Base-by-base conservation (phyloP, 2,797 vertebrate species). In the Bovichtus diacanthus region DNA sequence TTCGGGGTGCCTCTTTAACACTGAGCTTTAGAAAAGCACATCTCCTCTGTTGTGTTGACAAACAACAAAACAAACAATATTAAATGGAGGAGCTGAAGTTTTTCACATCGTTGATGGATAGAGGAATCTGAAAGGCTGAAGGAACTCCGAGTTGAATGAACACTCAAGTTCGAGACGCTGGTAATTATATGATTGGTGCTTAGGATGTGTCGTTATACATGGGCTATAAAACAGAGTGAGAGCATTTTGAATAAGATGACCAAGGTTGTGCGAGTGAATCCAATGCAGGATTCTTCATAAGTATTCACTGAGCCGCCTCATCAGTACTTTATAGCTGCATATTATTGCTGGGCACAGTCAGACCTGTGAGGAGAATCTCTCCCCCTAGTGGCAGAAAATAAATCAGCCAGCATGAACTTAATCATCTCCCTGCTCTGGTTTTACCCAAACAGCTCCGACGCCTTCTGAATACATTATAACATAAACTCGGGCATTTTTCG, bases 41-140 rank as follows among this genome's bases (percentile, higher is more conserved):
- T 94, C 95, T 95, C 92, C 85, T 93, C 94, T 85, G 95, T 95
- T 94, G 94, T 95, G 94, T 95, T 95, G 93, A 95, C 93, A 95
- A 95, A 95, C 94, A 95, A 95, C 94, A 95, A 95, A 95, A 95
- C 95, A 95, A 96, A 95, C 94, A 95, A 89, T 94, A 90, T 93
- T 92, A 93, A 95, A 94, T 93, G 93, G 94, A 94, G 92, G 91
- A 90, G 87, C 87, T 85, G 91, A 86, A 78, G 87, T 92, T 92
- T 93, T 93, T 87, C 92, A 88, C 90, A 91, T 79, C 91, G 63
- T 82, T 93, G 93, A 95, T 91, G 93, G 93, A 94, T 94, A 80
- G 93, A 86, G 85, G 92, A 82, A 85, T 76, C 70, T 85, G 86
- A 93, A 92, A 91, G 86, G 88, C 86, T 70, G 78, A 70, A 82